Base-by-base conservation (phyloP, 2,113 vertebrate species). In the Cavia aperea region DNA sequence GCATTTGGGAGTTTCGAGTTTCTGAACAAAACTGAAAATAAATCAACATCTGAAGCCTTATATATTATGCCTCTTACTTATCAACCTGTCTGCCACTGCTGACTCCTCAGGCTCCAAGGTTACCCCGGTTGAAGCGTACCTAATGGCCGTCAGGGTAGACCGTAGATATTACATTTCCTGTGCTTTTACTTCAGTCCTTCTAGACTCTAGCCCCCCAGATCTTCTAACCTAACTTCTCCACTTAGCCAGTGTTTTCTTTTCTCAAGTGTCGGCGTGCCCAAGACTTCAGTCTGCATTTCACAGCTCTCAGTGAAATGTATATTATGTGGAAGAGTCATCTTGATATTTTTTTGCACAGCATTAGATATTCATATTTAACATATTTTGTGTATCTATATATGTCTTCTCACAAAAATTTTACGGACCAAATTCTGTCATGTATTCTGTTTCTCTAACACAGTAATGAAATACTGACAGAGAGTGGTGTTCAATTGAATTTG, bases 11-110 rank as follows among this genome's bases (percentile, higher is more conserved):
- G 56, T 87, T 81, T 88, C 81, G 12, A 88, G 56, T 21, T 88
- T 62, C 86, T 60, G 19, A 85, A 29, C 60, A 78, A 85, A 66
- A 86, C 14, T 88, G 51, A 82, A 93, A 65, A 39, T 56, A 81
- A 95, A 46, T 85, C 54, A 36, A 8, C 49, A 21, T 75, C 66
- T 88, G 39, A 72, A 58, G 29, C 29, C 24, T 1, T 62, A 49
- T 54, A 3, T 33, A 29, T 81, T 54, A 46, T 88, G 73, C 19
- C 11, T 18, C 10, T 33, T 54, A 12, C 26, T n/a, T 43, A 29
- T 63, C 54, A 83, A 10, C 3, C 26, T 58, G 2, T 51, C 23
- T 86, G 54, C 3, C 51, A 8, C 39, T 82, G 19, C 14, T 66
- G 24, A 26, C 13, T 73, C 56, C 29, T 4, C 86, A 62, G 62